Percentiles rank a stretch among this genome's conserved stretches.
Evolutionary conservation across 2,888 invertebrate genomes (phyloP).

Genomic region (Cylindroiulus punctatus): DNA sequence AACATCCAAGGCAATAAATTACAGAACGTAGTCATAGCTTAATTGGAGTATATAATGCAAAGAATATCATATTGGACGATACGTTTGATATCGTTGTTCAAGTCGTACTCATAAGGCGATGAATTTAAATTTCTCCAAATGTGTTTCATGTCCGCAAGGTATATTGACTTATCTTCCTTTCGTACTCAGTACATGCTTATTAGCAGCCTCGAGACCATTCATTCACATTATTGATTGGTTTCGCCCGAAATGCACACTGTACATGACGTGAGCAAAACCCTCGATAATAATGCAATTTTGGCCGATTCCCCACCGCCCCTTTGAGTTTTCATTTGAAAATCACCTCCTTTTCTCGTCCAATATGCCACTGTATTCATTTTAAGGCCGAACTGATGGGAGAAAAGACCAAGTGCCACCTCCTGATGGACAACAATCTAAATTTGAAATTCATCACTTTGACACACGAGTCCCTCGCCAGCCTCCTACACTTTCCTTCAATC

Average conservation of each 20-base stretch:
- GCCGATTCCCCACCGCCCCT: neutral
- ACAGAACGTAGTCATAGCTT: no score
- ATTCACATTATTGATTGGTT: conserved; percentile 28
- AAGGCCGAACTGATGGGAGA: neutral
- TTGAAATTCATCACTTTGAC: conserved; percentile 47
- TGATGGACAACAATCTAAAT: conserved; percentile 43
- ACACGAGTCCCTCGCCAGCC: conserved; percentile 16
- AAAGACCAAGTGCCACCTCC: neutral
- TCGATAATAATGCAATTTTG: conserved; percentile 13
- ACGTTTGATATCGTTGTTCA: no score
- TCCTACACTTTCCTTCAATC: conserved; percentile 30
- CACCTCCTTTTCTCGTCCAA: conserved; percentile 16
- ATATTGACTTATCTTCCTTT: no score
- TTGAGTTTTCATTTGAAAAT: conserved; percentile 2
- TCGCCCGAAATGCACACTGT: conserved; percentile 25
- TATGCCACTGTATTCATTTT: conserved; percentile 8
- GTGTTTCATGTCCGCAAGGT: no score
- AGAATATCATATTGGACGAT: no score
- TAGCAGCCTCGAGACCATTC: neutral
- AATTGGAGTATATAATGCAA: no score
- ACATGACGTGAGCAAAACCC: neutral
- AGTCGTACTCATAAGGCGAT: no score
- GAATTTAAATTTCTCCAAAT: no score
- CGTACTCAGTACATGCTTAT: neutral
- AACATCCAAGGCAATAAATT: no score